Evolutionary conservation across 2,888 invertebrate genomes (phyloP).

Genomic region (Dascillus cervinus): DNA sequence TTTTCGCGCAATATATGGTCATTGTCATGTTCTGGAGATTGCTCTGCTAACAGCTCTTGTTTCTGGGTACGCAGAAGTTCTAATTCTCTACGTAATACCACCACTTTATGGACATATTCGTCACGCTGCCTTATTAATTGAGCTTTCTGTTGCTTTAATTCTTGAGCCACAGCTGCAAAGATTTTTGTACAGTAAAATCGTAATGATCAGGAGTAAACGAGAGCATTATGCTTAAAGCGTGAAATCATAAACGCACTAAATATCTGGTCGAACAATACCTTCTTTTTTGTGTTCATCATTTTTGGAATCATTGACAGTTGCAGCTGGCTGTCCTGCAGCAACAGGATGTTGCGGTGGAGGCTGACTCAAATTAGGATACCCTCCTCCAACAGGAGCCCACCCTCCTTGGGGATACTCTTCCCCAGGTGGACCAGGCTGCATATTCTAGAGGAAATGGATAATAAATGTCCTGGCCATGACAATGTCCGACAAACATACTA

Average conservation of each 20-base stretch:
- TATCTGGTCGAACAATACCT: too few relatives aligned
- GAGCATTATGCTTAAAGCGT: neutral
- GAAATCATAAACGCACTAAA: too few relatives aligned
- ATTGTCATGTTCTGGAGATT: slow-evolving; percentile 60
- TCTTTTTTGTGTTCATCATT: slow-evolving; percentile 49
- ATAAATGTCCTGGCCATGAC: slow-evolving; percentile 8
- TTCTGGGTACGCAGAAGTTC: slow-evolving; percentile 72
- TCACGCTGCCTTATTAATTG: slow-evolving; percentile 72
- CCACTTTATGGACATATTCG: slow-evolving; percentile 70
- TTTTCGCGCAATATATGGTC: slow-evolving; percentile 75
- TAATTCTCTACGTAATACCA: slow-evolving; percentile 66
- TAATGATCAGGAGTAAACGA: too few relatives aligned
- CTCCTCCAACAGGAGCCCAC: slow-evolving; percentile 24
- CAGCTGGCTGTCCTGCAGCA: slow-evolving; percentile 32
- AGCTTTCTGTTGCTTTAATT: slow-evolving; percentile 75
- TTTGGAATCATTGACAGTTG: slow-evolving; percentile 12
- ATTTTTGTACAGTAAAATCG: neutral
- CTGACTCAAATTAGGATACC: slow-evolving; percentile 16
- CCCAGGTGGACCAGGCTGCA: slow-evolving; percentile 23
- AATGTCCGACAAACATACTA: slow-evolving; percentile 11
- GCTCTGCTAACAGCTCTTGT: slow-evolving; percentile 65
- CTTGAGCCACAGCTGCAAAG: slow-evolving; percentile 64
- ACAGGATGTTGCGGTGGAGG: slow-evolving; percentile 13
- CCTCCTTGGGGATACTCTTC: slow-evolving; percentile 23
- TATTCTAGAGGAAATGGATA: slow-evolving; percentile 20